phyloP scores from a whole-genome alignment of 1,140 invertebrate genomes.

The Trypoxylus dichotomus region DNA sequence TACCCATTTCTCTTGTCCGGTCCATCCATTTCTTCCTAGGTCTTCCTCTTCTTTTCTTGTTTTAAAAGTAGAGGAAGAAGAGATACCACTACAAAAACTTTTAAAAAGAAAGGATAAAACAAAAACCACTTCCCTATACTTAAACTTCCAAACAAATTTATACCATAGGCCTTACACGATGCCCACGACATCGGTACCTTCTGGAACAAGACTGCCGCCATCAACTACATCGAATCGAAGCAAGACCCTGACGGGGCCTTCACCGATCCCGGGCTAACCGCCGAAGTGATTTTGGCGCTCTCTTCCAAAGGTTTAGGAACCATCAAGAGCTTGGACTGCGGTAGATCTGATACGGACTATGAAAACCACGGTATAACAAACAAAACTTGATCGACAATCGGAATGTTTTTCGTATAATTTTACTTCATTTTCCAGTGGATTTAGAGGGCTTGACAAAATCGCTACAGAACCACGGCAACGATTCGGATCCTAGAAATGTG shows the following conservation, averaged over 20 bases:
- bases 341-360: conserved; percentile 54
- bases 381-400: too few relatives aligned
- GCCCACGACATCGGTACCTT: conserved; percentile 61
- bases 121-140: too few relatives aligned
- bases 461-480: conserved; percentile 54
- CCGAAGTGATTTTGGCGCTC: conserved; percentile 73
- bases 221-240: conserved; percentile 69
- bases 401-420: neutral
- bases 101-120: too few relatives aligned
- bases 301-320: conserved; percentile 63
- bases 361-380: conserved; percentile 49
- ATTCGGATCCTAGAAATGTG: conserved; percentile 67
- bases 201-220: conserved; percentile 77
- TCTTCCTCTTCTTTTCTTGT: too few relatives aligned
- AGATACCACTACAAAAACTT: too few relatives aligned
- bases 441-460: conserved; percentile 49
- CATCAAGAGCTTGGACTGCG: conserved; percentile 69
- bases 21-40: too few relatives aligned
- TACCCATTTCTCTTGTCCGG: too few relatives aligned
- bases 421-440: conserved; percentile 43
- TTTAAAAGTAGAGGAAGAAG: too few relatives aligned
- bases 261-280: conserved; percentile 71
- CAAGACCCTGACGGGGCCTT: conserved; percentile 78
- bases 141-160: too few relatives aligned
- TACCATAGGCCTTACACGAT: conserved; percentile 75